Evolutionary conservation across 53 echinoderm and acorn worm genomes (phyloP).

Genomic region (Echinarachnius parma): DNA sequence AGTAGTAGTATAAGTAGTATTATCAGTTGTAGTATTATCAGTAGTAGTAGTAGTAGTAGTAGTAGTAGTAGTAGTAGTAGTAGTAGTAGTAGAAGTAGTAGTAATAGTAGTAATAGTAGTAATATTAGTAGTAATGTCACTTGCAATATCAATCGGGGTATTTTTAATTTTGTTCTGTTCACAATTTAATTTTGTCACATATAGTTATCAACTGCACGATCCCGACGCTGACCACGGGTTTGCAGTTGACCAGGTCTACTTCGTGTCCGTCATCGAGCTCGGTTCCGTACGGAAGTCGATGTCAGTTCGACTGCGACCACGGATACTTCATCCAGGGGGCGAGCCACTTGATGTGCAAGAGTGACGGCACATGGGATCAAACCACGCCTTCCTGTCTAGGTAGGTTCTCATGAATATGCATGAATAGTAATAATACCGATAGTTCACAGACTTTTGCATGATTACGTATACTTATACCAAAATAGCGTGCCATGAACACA

Average conservation of each 20-base stretch:
- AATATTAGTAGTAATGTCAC: too few relatives aligned
- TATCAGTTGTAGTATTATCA: neutral
- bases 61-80: too few relatives aligned
- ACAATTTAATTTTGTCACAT: neutral
- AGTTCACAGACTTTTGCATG: neutral
- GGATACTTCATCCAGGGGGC: conserved; percentile 25
- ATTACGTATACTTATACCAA: too few relatives aligned
- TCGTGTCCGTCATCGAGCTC: neutral
- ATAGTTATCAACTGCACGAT: conserved; percentile 32
- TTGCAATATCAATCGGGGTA: too few relatives aligned
- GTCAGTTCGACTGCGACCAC: neutral
- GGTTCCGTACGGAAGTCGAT: conserved; percentile 4
- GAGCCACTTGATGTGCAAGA: neutral
- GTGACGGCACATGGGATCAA: conserved; percentile 21
- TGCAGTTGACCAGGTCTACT: neutral
- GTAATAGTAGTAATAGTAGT: too few relatives aligned
- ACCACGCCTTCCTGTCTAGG: conserved; percentile 14
- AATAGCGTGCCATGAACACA: too few relatives aligned
- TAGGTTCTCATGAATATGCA: neutral
- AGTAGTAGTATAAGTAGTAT: neutral
- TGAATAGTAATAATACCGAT: neutral
- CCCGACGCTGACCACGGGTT: conserved; percentile 12
- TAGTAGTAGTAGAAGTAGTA: too few relatives aligned
- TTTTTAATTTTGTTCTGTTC: neutral
- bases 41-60: too few relatives aligned